phyloP scores from a whole-genome alignment of 2,113 vertebrate genomes.

The Scophthalmus maximus region DNA sequence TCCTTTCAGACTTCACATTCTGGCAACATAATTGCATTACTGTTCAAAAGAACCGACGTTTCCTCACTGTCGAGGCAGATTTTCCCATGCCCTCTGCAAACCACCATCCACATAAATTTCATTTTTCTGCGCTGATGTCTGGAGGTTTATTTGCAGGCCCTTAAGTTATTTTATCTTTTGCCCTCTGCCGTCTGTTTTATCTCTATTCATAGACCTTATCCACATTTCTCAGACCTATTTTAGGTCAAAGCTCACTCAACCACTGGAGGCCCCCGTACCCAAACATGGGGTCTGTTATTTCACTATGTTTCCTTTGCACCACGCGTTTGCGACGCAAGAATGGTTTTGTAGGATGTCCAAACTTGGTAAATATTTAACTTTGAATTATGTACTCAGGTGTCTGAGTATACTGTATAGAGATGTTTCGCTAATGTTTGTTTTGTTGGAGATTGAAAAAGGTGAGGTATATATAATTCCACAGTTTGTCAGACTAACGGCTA shows the following conservation, averaged over 20 bases:
- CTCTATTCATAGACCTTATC: conserved; percentile 66
- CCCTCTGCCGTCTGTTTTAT: conserved; percentile 43
- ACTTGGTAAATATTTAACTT: conserved; percentile 62
- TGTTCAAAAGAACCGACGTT: conserved; percentile 87
- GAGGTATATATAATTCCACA: neutral
- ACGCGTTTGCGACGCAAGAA: conserved; percentile 48
- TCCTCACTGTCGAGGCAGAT: conserved; percentile 62
- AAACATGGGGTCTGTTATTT: conserved; percentile 65
- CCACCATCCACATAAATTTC: conserved; percentile 38
- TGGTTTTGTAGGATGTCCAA: conserved; percentile 60
- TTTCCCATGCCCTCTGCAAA: conserved; percentile 72
- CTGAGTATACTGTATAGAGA: neutral
- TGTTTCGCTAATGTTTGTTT: neutral
- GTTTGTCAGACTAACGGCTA: neutral
- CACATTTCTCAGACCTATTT: conserved; percentile 68
- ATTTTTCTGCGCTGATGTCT: conserved; percentile 59
- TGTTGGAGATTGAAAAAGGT: neutral
- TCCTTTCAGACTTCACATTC: conserved; percentile 76
- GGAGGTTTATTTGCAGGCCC: conserved; percentile 75
- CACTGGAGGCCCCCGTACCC: conserved; percentile 44
- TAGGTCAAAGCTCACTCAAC: conserved; percentile 55
- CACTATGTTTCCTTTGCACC: conserved; percentile 41
- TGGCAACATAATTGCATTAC: conserved; percentile 82
- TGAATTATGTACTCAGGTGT: conserved; percentile 11
- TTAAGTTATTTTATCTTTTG: conserved; percentile 57